Evolutionary conservation across 2,888 invertebrate genomes (phyloP), one percentile per base, ranked within the genome.

Genomic region (Sphecodes monilicornis): DNA sequence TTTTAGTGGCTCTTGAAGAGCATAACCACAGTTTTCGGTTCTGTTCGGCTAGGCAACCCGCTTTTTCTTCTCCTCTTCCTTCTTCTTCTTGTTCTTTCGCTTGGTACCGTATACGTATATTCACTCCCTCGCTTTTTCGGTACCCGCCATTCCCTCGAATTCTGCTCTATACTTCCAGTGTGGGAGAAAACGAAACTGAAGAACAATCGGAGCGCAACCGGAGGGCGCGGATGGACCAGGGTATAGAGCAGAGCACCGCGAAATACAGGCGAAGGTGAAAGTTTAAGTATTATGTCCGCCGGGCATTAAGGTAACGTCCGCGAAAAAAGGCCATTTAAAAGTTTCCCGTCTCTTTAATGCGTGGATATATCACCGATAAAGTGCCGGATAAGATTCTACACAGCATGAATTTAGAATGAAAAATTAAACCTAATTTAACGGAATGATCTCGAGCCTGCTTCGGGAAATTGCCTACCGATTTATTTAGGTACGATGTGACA

Each of bases 1-100:
- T 92, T 93, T 93, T 92, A 92, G 92, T 91, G 91, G 91, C 88
- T 91, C 90, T 91, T 90, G 85, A 90, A 90, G 89, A 88, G 86
- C 88, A 91, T 92, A 91, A 92, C 92, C 92, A 90, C 89, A 91
- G 90, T 89, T 91, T 91, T 91, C 86, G 90, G 87, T 68, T 84
- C 80, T 66, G 16, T 69, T 64, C 82, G 85, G 78, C 92, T 92
- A 91, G 90, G 89, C 87, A 87, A 50, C 22, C 87, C 85, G 86
- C 66, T 89, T 46, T 88, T 66, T 66, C 77, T 83, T 85, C 85
- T 79, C 3, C 50, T 50, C 8, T 8, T 39, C 39, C 39, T 8
- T 50, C 10, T n/a, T n/a, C 50, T n/a, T 82, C 32, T 64, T 83
- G 16, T 29, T 29, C 26, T 26, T 29, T 60, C 60, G 26, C 6